A percentile compares a stretch with the other conserved stretches of the same genome.
Evolutionary conservation across 2,113 vertebrate genomes (phyloP).

Genomic region (Engystomops pustulosus): DNA sequence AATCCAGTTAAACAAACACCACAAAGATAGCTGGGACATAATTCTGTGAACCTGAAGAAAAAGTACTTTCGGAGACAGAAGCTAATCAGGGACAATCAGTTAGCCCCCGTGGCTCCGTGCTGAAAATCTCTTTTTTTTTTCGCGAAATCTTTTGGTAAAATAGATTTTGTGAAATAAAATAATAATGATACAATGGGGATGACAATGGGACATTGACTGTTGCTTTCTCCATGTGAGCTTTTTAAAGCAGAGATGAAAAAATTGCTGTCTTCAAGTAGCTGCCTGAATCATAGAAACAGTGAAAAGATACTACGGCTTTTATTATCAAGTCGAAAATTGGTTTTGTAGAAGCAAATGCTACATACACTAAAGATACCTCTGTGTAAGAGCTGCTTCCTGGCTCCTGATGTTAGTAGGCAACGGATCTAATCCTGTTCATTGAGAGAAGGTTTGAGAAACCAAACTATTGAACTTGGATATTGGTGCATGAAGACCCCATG

Average conservation of each 20-base stretch:
- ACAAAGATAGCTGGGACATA: slow-evolving; percentile 81
- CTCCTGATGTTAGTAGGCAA: background rate
- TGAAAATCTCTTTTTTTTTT: slow-evolving; percentile 38
- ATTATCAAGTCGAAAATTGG: background rate
- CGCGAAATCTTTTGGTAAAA: slow-evolving; percentile 62
- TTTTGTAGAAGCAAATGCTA: background rate
- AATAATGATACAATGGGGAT: background rate
- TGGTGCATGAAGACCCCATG: background rate
- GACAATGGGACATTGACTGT: slow-evolving; percentile 8
- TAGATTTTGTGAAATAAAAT: slow-evolving; percentile 29
- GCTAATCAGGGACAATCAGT: slow-evolving; percentile 59
- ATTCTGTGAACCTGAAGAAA: slow-evolving; percentile 80
- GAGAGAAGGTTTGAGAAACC: background rate
- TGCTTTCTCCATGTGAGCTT: slow-evolving; percentile 26
- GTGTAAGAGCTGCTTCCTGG: background rate
- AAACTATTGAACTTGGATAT: background rate
- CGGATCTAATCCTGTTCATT: background rate
- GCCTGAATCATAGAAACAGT: background rate
- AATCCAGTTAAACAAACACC: slow-evolving; percentile 68
- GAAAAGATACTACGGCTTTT: background rate
- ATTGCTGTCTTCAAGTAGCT: slow-evolving; percentile 32
- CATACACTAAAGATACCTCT: background rate
- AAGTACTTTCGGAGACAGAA: slow-evolving; percentile 54
- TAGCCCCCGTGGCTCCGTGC: background rate
- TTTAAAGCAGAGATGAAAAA: slow-evolving; percentile 2